Percentiles rank a stretch among this genome's conserved stretches.
Evolutionary conservation across 2,113 vertebrate genomes (phyloP).

Genomic region (Eleginops maclovinus): DNA sequence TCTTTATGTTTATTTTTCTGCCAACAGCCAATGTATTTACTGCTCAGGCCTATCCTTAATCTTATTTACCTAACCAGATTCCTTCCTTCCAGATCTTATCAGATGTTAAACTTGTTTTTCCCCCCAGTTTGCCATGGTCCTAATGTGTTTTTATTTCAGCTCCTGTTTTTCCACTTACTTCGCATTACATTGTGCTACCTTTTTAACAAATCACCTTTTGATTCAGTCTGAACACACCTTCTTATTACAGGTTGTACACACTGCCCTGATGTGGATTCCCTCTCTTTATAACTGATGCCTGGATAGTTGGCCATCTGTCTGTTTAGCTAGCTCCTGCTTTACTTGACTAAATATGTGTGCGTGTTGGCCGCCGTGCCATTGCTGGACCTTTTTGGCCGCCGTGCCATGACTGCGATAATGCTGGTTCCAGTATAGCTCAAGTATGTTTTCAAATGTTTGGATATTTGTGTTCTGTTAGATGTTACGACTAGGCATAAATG

Average conservation of each 20-base stretch:
- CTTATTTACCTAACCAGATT: neutral
- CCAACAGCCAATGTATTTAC: neutral
- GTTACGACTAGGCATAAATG: neutral
- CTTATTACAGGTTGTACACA: neutral
- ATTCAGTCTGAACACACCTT: constrained; percentile 2
- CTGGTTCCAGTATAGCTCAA: neutral
- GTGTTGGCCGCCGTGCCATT: no score
- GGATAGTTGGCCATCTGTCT: no score
- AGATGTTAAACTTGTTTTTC: no score
- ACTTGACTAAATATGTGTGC: no score
- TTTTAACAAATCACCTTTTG: neutral
- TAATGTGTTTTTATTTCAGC: neutral
- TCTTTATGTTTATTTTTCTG: neutral
- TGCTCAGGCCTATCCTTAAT: neutral
- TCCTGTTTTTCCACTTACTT: neutral
- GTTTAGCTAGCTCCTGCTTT: no score
- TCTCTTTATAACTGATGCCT: neutral
- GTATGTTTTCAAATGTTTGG: neutral
- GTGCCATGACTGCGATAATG: neutral
- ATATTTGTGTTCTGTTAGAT: neutral
- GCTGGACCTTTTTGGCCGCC: neutral
- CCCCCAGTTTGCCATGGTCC: no score
- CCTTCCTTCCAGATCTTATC: no score
- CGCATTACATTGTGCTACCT: neutral
- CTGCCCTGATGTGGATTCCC: neutral